Evolutionary conservation across 2,113 vertebrate species (phyloP), one percentile per base, ranked within the genome.

Genomic region (Fukomys damarensis): DNA sequence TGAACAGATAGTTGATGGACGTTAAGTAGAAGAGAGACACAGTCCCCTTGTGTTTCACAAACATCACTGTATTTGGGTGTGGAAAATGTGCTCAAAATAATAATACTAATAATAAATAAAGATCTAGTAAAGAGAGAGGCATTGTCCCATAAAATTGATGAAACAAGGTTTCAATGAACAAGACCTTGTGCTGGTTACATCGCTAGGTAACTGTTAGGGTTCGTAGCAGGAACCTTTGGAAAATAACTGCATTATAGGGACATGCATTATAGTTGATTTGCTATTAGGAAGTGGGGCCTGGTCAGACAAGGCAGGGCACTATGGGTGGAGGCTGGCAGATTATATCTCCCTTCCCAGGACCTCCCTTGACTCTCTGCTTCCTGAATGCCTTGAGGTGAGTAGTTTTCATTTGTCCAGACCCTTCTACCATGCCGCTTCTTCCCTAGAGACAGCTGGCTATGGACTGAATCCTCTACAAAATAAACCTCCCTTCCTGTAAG

Each of bases 71-170:
- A 92, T 32, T 58, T 84, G 38, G 17, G 7, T 68, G 12, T 19
- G 20, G 38, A 90, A 91, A 96, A 85, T 65, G 13, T 26, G 80
- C 58, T 66, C 35, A 43, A 77, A 96, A 92, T 92, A 19, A 8
- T 19, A 72, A 52, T 32, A 41, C 32, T 5, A 80, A 32, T 80
- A 43, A 70, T 38, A 74, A 74, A 72, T 81, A 91, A 65, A 85
- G 0, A 43, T 28, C 68, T 56, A 70, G 17, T 22, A 70, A 81
- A 61, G 24, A 80, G 22, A 79, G 68, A 86, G 70, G n/a, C 19
- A 68, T 5, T 65, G 22, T 32, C 19, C 35, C 13, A 19, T 66
- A 92, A 86, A 52, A 68, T 77, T 80, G 9, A 32, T 26, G 41
- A 77, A 12, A 68, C 46, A 83, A 2, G 17, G 52, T 86, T 86